Conservation (phyloP, 2,797 vertebrate genomes). For the Acridotheres tristis region DNA sequence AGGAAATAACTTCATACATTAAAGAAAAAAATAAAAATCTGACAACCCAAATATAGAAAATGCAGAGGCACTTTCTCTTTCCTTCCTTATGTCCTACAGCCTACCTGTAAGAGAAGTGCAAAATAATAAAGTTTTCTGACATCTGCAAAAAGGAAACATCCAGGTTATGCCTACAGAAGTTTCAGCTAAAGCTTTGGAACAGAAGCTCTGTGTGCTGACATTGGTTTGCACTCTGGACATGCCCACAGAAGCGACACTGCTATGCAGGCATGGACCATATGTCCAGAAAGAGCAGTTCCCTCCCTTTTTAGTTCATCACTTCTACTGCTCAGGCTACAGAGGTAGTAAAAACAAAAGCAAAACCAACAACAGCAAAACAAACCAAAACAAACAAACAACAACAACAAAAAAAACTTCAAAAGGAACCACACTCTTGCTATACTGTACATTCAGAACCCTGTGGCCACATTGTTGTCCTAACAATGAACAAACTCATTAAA, state of each 20-base stretch:
- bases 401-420: not conserved
- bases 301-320: constrained; percentile 45
- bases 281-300: constrained; percentile 25
- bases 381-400: not conserved
- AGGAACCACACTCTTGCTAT: constrained; percentile 54
- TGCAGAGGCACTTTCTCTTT: constrained; percentile 43
- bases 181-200: constrained; percentile 38
- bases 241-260: not conserved
- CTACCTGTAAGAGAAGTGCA: constrained; percentile 53
- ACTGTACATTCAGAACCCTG: constrained; percentile 77
- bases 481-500: constrained; percentile 75
- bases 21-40: not conserved
- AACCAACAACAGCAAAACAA: constrained; percentile 5
- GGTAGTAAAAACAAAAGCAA: constrained; percentile 74
- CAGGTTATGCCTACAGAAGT: constrained; percentile 17
- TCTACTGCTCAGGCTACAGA: constrained; percentile 69
- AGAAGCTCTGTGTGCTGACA: constrained; percentile 5
- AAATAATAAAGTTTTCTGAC: constrained; percentile 42
- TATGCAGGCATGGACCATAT: constrained; percentile 5
- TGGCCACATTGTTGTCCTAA: constrained; percentile 74
- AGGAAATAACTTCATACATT: constrained; percentile 2
- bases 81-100: constrained; percentile 34
- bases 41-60: constrained; percentile 15
- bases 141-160: constrained; percentile 19
- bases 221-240: not conserved